phyloP scores from a whole-genome alignment of 2,113 vertebrate species.

The Prietella phreatophila region DNA sequence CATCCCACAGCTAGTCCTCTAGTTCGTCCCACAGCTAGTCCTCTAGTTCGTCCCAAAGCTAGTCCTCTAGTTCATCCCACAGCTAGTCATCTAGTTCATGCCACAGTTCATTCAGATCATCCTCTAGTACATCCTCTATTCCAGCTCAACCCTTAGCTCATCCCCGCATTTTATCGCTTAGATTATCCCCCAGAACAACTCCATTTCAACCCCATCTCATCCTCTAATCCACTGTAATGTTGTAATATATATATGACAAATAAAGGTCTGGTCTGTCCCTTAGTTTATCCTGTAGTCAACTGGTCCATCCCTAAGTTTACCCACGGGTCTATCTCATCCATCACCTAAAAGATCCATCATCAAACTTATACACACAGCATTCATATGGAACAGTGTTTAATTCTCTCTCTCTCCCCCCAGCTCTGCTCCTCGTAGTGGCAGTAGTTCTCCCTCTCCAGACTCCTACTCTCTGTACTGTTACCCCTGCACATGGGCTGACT shows the following conservation, averaged over 20 bases:
- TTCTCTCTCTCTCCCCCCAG: constrained; percentile 56
- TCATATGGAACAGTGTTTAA: background rate
- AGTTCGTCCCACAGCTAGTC: background rate
- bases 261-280: background rate
- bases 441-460: constrained; percentile 84
- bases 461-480: constrained; percentile 92
- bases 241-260: too few species aligned
- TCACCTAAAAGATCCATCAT: background rate
- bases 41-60: background rate
- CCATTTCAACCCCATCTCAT: background rate
- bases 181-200: background rate
- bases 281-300: background rate
- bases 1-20: too few species aligned
- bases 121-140: background rate
- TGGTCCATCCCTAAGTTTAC: background rate
- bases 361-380: background rate
- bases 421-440: constrained; percentile 71
- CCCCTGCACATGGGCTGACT: constrained; percentile 91
- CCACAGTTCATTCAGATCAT: background rate
- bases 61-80: background rate
- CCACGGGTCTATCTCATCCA: background rate
- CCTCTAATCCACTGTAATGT: background rate
- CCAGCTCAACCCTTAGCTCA: background rate
- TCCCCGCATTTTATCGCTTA: background rate
- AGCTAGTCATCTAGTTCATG: background rate